These are phyloP conservation scores for Orientallactaga bullata DNA, from an alignment of 2,113 vertebrate genomes.

Conservation along the genomic window DNA sequence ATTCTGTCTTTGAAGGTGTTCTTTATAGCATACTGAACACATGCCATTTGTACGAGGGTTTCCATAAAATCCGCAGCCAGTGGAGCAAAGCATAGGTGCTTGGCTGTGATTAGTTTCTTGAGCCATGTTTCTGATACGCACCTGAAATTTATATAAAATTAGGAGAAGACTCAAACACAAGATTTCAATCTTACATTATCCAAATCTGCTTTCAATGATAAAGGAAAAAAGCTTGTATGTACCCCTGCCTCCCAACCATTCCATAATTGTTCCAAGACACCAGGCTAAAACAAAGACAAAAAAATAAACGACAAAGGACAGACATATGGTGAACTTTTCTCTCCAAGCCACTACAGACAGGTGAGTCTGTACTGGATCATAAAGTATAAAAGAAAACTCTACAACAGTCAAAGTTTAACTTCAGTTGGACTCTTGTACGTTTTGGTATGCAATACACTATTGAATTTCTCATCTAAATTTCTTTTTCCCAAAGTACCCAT, in stretches of 20 bases:
- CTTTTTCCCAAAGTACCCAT: neutral
- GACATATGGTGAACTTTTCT: neutral
- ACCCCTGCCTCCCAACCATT: neutral
- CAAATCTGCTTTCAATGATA: neutral
- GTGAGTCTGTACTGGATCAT: neutral
- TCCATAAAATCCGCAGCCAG: conserved; percentile 94
- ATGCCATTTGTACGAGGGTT: conserved; percentile 94
- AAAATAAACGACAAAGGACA: neutral
- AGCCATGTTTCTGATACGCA: conserved; percentile 91
- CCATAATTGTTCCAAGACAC: neutral
- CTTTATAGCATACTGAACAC: conserved; percentile 95
- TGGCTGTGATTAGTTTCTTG: conserved; percentile 95
- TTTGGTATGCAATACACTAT: neutral
- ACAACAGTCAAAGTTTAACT: neutral
- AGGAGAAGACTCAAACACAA: conserved; percentile 23
- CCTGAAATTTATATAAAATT: conserved; percentile 83
- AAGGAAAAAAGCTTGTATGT: neutral
- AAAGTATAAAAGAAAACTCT: neutral
- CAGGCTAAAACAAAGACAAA: neutral
- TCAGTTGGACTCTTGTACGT: neutral
- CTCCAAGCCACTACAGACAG: neutral
- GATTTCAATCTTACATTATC: neutral
- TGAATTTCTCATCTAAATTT: conserved; percentile 34
- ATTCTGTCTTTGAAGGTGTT: conserved; percentile 93
- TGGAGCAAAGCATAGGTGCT: conserved; percentile 93